phyloP scores from a whole-genome alignment of 2,797 vertebrate genomes.

The Danio choprae region DNA sequence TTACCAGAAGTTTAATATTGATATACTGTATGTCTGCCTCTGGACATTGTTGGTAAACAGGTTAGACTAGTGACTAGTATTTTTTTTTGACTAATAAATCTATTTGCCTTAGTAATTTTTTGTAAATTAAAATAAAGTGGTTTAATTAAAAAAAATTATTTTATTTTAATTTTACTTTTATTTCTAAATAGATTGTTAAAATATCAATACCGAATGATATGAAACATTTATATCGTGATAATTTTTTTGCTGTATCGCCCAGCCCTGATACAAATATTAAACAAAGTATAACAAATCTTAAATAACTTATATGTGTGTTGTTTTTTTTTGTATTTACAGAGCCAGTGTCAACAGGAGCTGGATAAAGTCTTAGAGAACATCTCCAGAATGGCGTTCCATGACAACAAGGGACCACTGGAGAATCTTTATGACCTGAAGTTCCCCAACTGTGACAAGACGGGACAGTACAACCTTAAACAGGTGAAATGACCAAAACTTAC shows the following conservation, averaged over 20 bases:
- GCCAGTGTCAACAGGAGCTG: slow-evolving; percentile 89
- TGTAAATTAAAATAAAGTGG: too few relatives aligned
- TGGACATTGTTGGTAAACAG: not conserved
- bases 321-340: slow-evolving; percentile 72
- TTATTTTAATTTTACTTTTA: too few relatives aligned
- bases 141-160: too few relatives aligned
- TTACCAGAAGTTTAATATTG: too few relatives aligned
- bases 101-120: too few relatives aligned
- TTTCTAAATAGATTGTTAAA: too few relatives aligned
- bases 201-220: too few relatives aligned
- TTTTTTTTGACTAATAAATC: too few relatives aligned
- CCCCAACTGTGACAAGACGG: slow-evolving; percentile 93
- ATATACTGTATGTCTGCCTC: not conserved
- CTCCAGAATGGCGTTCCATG: slow-evolving; percentile 88
- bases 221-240: too few relatives aligned
- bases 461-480: slow-evolving; percentile 95
- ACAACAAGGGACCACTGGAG: slow-evolving; percentile 90
- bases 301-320: slow-evolving; percentile 7
- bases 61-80: not conserved
- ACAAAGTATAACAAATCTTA: too few relatives aligned
- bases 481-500: slow-evolving; percentile 65
- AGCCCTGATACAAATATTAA: too few relatives aligned
- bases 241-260: too few relatives aligned
- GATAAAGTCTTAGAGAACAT: slow-evolving; percentile 91
- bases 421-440: slow-evolving; percentile 92